phyloP scores from a whole-genome alignment of 2,113 vertebrate genomes.

The Pelodiscus sinensis region DNA sequence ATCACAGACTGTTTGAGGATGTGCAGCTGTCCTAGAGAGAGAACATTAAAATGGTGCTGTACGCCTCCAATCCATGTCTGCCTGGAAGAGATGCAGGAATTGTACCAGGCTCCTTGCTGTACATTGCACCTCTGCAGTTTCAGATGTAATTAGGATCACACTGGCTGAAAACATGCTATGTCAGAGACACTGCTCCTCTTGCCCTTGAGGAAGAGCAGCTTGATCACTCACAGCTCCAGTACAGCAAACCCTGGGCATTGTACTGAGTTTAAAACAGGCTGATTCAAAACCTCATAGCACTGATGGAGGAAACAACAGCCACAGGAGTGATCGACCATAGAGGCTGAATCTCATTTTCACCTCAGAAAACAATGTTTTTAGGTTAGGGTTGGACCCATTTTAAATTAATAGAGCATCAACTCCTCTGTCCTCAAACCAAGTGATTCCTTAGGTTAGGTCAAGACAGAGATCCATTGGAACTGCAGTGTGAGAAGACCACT shows the following conservation, averaged over 20 bases:
- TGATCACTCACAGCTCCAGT: not conserved
- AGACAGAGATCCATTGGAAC: not conserved
- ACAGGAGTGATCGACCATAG: not conserved
- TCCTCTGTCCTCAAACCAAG: not conserved
- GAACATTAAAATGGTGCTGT: not conserved
- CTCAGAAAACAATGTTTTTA: not conserved
- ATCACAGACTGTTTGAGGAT: not conserved
- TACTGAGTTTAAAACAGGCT: not conserved
- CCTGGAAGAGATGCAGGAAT: conserved; percentile 26
- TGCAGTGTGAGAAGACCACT: not conserved
- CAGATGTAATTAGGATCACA: conserved; percentile 44
- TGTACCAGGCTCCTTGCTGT: conserved; percentile 20
- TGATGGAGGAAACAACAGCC: not conserved
- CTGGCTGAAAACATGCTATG: not conserved
- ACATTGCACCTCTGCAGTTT: conserved; percentile 50
- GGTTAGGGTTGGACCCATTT: not conserved
- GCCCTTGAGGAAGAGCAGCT: conserved; percentile 10
- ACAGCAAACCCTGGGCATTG: not conserved
- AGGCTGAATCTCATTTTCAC: not conserved
- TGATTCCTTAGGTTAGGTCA: not conserved
- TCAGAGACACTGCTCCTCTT: not conserved
- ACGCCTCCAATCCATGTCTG: not conserved
- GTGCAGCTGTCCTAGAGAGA: not conserved
- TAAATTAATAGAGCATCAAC: not conserved
- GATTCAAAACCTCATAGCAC: not conserved